Conservation (phyloP, 2,113 vertebrate species). For the Aegypius monachus region DNA sequence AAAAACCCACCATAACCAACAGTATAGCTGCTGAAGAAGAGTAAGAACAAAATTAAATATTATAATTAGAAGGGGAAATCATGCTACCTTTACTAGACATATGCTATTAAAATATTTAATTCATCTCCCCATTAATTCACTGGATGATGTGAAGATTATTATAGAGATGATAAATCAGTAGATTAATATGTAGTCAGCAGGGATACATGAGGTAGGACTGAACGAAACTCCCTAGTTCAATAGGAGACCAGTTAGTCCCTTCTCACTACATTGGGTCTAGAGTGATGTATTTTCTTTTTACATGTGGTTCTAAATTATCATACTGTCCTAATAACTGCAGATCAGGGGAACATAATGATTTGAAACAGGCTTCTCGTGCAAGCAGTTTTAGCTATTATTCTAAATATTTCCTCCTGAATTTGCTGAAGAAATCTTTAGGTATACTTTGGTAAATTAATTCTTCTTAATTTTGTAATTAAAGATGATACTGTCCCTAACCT, state of each 20-base stretch:
- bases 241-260: neutral
- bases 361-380: neutral
- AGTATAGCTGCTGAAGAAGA: neutral
- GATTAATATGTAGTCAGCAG: conserved; percentile 6
- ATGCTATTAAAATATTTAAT: conserved; percentile 54
- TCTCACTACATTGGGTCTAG: neutral
- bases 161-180: conserved; percentile 1
- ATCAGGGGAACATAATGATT: neutral
- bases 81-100: conserved; percentile 39
- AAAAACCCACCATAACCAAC: neutral
- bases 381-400: neutral
- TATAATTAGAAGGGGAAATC: conserved; percentile 31
- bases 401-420: neutral
- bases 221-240: neutral
- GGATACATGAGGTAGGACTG: neutral
- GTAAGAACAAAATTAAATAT: conserved; percentile 55
- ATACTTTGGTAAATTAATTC: neutral
- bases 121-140: conserved; percentile 41
- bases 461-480: neutral
- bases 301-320: neutral
- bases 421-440: neutral
- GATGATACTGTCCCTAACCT: neutral
- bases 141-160: conserved; percentile 30
- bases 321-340: neutral
- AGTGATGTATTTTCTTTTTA: neutral